phyloP scores from a whole-genome alignment of 2,797 vertebrate species.

The Malacoraja senta region DNA sequence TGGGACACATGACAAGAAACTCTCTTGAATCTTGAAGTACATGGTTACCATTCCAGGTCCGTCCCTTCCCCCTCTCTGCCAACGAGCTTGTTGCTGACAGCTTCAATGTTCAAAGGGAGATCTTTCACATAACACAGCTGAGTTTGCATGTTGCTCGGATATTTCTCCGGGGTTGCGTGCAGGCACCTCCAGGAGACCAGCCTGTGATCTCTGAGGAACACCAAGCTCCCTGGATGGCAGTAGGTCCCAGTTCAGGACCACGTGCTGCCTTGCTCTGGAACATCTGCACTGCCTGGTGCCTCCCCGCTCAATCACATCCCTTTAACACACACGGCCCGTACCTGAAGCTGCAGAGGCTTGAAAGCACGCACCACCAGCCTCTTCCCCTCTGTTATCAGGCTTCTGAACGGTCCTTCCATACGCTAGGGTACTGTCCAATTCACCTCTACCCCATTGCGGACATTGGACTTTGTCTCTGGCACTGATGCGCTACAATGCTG shows the following conservation, averaged over 20 bases:
- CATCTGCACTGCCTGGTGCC: neutral
- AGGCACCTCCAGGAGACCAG: neutral
- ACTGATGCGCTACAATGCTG: no score
- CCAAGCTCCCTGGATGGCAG: neutral
- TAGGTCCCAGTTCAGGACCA: neutral
- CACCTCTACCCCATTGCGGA: no score
- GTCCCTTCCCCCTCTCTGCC: neutral
- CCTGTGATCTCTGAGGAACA: neutral
- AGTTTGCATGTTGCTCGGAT: neutral
- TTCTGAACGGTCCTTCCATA: no score
- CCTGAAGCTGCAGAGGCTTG: no score
- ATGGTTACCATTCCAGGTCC: neutral
- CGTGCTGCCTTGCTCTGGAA: neutral
- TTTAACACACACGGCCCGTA: no score
- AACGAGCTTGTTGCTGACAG: neutral
- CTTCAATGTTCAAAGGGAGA: neutral
- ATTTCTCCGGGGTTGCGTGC: neutral
- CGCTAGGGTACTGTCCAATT: no score
- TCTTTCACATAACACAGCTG: neutral
- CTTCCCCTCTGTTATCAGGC: no score
- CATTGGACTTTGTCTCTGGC: no score
- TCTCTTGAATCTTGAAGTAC: neutral
- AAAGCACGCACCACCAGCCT: no score
- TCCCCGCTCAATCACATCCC: neutral
- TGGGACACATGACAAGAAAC: no score